Conservation (phyloP, 2,888 invertebrate genomes). For the Eristalis arbustorum region DNA sequence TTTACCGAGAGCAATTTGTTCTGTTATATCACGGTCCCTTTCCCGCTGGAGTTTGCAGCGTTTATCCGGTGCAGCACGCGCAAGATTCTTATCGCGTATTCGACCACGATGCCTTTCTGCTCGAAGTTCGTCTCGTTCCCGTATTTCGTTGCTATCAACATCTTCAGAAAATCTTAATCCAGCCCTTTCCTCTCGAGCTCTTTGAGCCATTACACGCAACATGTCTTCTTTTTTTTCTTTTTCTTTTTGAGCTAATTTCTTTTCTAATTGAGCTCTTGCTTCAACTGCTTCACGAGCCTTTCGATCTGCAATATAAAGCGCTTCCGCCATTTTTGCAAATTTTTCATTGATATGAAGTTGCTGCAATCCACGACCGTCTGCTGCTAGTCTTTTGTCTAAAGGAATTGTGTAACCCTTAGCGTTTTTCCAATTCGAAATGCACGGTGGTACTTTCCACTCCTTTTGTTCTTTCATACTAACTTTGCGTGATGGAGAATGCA, state of each 20-base stretch:
- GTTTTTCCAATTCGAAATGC: constrained; percentile 99
- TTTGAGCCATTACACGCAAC: constrained; percentile 94
- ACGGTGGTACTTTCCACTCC: constrained; percentile 99
- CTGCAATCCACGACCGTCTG: constrained; percentile 98
- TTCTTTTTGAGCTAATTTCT: constrained; percentile 97
- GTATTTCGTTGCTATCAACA: constrained; percentile 82
- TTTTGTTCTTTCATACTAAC: constrained; percentile 99
- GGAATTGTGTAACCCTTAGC: constrained; percentile 99
- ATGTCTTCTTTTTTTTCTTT: constrained; percentile 99
- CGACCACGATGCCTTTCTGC: constrained; percentile 95
- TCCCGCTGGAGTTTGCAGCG: constrained; percentile 93
- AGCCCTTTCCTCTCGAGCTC: constrained; percentile 96
- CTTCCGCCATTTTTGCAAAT: constrained; percentile 98
- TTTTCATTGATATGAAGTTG: constrained; percentile 99
- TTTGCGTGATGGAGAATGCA: constrained; percentile 98
- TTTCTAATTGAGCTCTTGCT: constrained; percentile 96
- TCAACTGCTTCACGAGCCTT: constrained; percentile 99
- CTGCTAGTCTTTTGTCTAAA: constrained; percentile 97
- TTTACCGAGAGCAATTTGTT: constrained; percentile 98
- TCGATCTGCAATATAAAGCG: constrained; percentile 97
- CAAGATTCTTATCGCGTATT: constrained; percentile 94
- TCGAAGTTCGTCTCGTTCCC: constrained; percentile 92
- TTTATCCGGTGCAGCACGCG: constrained; percentile 96
- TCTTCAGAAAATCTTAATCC: constrained; percentile 83
- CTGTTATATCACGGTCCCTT: constrained; percentile 97